Conservation (phyloP, 2,888 invertebrate genomes). For the Drosophila kuntzei region DNA sequence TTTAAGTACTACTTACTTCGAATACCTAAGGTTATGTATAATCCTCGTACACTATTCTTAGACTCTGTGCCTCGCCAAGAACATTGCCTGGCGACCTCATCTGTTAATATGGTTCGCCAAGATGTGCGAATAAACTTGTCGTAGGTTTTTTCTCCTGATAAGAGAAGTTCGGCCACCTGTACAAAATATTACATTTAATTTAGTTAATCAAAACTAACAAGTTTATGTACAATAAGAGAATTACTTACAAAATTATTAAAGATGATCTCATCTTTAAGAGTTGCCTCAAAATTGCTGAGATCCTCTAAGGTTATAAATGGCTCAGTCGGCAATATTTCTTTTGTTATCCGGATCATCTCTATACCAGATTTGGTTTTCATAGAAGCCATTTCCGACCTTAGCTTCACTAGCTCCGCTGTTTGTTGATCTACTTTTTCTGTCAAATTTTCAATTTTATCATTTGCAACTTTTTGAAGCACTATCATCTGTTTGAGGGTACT, state of each 20-base stretch:
- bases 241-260: not conserved
- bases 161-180: not conserved
- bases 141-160: not conserved
- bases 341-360: not conserved
- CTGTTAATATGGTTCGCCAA: not conserved
- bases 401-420: not conserved
- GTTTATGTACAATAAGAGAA: not conserved
- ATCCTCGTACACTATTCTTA: not conserved
- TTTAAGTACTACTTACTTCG: not conserved
- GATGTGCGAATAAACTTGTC: not conserved
- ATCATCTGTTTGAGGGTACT: not conserved
- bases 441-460: not conserved
- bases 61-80: constrained; percentile 1
- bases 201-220: not conserved
- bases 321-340: not conserved
- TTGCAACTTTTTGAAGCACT: not conserved
- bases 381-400: not conserved
- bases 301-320: not conserved
- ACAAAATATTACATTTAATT: not conserved
- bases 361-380: not conserved
- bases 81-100: not conserved
- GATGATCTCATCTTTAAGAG: not conserved
- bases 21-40: not conserved
- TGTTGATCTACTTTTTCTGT: not conserved
- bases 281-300: not conserved